phyloP scores from a whole-genome alignment of 2,797 vertebrate genomes.

The Limnodromus scolopaceus region DNA sequence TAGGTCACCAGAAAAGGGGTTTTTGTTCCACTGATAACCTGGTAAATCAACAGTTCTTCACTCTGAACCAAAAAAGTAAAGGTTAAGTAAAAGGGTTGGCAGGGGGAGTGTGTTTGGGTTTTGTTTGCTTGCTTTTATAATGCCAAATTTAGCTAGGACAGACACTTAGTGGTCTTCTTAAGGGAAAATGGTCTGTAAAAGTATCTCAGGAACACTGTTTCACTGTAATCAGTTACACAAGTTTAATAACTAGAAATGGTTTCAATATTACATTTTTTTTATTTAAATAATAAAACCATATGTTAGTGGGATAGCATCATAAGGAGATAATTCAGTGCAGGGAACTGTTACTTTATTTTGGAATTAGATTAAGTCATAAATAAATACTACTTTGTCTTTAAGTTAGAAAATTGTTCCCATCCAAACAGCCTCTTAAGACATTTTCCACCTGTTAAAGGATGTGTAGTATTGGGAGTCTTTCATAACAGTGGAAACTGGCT shows the following conservation, averaged over 20 bases:
- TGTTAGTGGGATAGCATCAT: slow-evolving; percentile 31
- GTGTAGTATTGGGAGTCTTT: slow-evolving; percentile 57
- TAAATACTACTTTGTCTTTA: slow-evolving; percentile 67
- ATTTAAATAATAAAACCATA: slow-evolving; percentile 59
- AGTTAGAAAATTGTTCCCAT: slow-evolving; percentile 52
- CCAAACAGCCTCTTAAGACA: slow-evolving; percentile 61
- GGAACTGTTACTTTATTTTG: slow-evolving; percentile 63
- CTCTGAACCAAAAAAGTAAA: neutral
- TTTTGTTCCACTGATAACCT: neutral
- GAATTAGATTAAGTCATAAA: slow-evolving; percentile 68
- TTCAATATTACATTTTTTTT: slow-evolving; percentile 52
- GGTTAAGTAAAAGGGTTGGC: neutral
- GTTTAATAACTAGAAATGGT: slow-evolving; percentile 43
- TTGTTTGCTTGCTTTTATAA: slow-evolving; percentile 28
- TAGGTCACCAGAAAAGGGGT: neutral
- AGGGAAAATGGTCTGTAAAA: slow-evolving; percentile 15
- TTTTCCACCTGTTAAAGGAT: slow-evolving; percentile 70
- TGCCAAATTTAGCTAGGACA: slow-evolving; percentile 6
- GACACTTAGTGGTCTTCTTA: neutral
- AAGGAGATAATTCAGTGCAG: slow-evolving; percentile 37
- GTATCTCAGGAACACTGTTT: slow-evolving; percentile 6
- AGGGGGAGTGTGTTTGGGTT: neutral
- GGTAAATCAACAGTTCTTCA: neutral
- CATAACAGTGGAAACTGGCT: slow-evolving; percentile 70
- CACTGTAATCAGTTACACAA: slow-evolving; percentile 15